Evolutionary conservation across 2,888 invertebrate species (phyloP).

Genomic region (Hetaerina titia): DNA sequence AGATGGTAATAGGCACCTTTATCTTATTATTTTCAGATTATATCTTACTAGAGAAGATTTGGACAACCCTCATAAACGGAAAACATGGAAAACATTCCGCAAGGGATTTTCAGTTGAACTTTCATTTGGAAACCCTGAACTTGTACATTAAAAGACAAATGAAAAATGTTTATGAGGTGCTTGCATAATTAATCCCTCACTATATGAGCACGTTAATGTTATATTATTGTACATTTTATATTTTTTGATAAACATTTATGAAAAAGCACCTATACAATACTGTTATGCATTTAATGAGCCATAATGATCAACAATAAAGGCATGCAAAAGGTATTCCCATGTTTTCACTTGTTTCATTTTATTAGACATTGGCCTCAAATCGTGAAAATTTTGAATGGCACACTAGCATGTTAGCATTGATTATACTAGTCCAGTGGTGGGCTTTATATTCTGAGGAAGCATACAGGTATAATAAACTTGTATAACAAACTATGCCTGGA

Average conservation of each 20-base stretch:
- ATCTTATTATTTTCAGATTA: conserved; percentile 73
- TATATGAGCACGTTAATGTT: background rate
- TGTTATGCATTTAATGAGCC: background rate
- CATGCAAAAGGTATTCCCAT: too few species aligned
- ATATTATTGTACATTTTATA: background rate
- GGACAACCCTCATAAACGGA: conserved; percentile 78
- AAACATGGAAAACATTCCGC: conserved; percentile 74
- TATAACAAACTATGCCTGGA: too few species aligned
- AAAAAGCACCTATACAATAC: background rate
- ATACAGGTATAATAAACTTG: too few species aligned
- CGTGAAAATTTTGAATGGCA: too few species aligned
- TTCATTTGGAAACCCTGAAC: conserved; percentile 32
- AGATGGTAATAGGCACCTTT: background rate
- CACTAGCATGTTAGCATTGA: too few species aligned
- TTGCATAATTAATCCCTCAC: background rate
- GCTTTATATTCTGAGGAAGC: too few species aligned
- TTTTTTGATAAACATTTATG: background rate
- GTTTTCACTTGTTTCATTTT: too few species aligned
- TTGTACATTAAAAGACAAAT: background rate
- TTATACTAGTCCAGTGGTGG: too few species aligned
- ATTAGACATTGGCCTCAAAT: too few species aligned
- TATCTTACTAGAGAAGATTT: conserved; percentile 76
- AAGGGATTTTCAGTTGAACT: conserved; percentile 62
- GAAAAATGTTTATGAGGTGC: background rate
- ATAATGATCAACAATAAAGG: too few species aligned